Evolutionary conservation across 2,113 vertebrate genomes (phyloP).

Genomic region (Clarias macrocephalus): DNA sequence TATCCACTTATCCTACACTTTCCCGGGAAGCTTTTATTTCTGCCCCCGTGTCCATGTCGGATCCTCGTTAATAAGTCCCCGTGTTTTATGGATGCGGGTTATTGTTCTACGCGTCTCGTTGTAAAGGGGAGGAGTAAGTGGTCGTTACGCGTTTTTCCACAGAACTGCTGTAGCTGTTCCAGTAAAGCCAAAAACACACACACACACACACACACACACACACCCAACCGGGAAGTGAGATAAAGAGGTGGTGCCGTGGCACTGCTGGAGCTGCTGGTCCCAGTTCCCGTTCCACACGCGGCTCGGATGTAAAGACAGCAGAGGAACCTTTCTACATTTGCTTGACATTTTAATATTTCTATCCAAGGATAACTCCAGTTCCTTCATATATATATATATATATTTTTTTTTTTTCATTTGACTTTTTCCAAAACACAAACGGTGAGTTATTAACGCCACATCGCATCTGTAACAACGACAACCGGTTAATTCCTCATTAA

Average conservation of each 20-base stretch:
- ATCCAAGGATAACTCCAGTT: background rate
- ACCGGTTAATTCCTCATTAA: background rate
- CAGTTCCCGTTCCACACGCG: no score
- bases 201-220: no score
- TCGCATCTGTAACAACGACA: background rate
- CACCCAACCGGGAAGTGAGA: conserved; percentile 14
- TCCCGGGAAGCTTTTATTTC: background rate
- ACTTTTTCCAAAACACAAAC: background rate
- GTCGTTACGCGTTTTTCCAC: conserved; percentile 8
- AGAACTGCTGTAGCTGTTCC: conserved; percentile 27
- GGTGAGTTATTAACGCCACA: background rate
- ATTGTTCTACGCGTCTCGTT: background rate
- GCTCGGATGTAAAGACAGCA: background rate
- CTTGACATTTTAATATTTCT: background rate
- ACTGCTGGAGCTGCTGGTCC: no score
- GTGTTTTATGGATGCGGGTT: background rate
- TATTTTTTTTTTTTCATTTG: no score
- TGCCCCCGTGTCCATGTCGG: background rate
- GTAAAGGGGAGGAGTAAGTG: background rate
- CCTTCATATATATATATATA: no score
- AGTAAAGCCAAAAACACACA: background rate
- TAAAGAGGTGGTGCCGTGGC: background rate
- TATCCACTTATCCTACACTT: background rate
- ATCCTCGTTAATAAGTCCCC: background rate
- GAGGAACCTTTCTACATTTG: background rate